Percentiles rank a stretch among this genome's conserved stretches.
Evolutionary conservation across 2,113 vertebrate genomes (phyloP).

Genomic region (Noturus placidus): DNA sequence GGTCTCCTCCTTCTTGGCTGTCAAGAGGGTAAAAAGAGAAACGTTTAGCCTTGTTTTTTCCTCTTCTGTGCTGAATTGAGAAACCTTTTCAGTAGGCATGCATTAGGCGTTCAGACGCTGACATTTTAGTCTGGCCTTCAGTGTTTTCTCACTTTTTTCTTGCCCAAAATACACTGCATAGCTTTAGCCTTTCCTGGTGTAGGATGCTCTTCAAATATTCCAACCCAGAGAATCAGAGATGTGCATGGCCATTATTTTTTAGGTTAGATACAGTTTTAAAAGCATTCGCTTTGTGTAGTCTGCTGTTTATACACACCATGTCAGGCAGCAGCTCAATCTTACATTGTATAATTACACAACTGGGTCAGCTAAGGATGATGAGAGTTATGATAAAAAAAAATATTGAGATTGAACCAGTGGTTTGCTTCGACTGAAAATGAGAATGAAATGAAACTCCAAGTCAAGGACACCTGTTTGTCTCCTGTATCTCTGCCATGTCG

Average conservation of each 20-base stretch:
- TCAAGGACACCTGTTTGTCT: constrained; percentile 24
- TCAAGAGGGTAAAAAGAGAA: constrained; percentile 33
- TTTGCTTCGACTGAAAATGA: background rate
- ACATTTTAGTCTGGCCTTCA: constrained; percentile 39
- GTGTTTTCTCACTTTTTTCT: constrained; percentile 43
- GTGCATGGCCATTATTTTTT: background rate
- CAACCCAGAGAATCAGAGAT: background rate
- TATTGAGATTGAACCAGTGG: background rate
- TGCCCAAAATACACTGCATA: constrained; percentile 30
- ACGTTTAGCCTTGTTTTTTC: constrained; percentile 39
- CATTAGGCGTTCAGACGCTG: constrained; percentile 42
- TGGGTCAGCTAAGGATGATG: background rate
- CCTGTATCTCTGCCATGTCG: constrained; percentile 36
- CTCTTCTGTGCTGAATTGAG: constrained; percentile 15
- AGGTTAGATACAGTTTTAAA: background rate
- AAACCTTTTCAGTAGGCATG: constrained; percentile 44
- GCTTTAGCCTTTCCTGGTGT: constrained; percentile 24
- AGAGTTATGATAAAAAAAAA: background rate
- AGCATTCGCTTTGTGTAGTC: background rate
- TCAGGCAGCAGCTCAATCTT: background rate
- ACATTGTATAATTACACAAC: background rate
- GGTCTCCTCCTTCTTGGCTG: constrained; percentile 22
- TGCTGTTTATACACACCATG: constrained; percentile 14
- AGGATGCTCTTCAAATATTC: background rate
- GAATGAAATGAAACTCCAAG: background rate